Evolutionary conservation across 1,140 invertebrate species (phyloP).

Genomic region (Habropoda laboriosa): DNA sequence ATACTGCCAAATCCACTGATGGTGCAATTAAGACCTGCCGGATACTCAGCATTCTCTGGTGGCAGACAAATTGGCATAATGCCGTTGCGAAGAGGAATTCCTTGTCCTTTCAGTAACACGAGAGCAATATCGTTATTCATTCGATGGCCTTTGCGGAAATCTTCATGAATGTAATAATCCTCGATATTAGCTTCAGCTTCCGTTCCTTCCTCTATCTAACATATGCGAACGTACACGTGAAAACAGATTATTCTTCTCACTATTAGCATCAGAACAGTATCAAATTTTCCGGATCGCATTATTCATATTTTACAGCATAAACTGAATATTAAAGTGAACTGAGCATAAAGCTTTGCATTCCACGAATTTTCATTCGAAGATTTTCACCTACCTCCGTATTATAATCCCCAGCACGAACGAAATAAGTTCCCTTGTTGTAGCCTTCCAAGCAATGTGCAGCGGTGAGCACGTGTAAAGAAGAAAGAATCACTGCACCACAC

Average conservation of each 20-base stretch:
- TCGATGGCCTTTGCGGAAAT: conserved; percentile 84
- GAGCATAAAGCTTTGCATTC: too few species aligned
- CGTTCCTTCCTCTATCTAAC: conserved; percentile 83
- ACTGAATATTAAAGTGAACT: too few species aligned
- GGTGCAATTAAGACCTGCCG: conserved; percentile 85
- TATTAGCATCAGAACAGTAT: too few species aligned
- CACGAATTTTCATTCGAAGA: too few species aligned
- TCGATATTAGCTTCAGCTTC: conserved; percentile 87
- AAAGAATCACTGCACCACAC: conserved; percentile 90
- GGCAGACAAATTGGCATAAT: conserved; percentile 91
- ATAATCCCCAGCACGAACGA: conserved; percentile 88
- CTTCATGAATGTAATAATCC: conserved; percentile 86
- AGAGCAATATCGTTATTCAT: conserved; percentile 90
- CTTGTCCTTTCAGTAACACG: conserved; percentile 85
- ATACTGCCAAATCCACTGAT: conserved; percentile 91
- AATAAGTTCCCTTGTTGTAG: conserved; percentile 86
- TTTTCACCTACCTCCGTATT: conserved; percentile 83
- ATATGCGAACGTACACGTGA: not conserved
- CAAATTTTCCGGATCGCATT: too few species aligned
- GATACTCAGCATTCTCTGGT: conserved; percentile 80
- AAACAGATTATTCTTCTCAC: too few species aligned
- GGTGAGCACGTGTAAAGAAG: conserved; percentile 87
- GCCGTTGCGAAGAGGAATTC: conserved; percentile 85
- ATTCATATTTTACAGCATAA: too few species aligned
- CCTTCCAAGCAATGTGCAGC: conserved; percentile 90